A percentile compares a stretch with the other conserved stretches of the same genome.
Evolutionary conservation across 2,797 vertebrate genomes (phyloP).

Genomic region (Pelodytes ibericus): DNA sequence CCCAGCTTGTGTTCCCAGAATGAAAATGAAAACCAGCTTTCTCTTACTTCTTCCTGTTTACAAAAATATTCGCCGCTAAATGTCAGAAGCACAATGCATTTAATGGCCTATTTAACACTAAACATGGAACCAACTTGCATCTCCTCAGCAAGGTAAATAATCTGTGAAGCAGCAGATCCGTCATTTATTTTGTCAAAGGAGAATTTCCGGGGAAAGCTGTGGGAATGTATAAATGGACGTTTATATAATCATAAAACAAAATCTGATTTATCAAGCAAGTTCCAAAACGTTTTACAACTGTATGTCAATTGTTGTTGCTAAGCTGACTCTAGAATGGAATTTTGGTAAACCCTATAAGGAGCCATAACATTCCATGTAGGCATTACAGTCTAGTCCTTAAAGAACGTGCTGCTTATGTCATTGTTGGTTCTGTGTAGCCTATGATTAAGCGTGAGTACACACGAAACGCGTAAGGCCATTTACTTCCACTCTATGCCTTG

Average conservation of each 20-base stretch:
- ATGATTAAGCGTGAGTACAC: too few relatives aligned
- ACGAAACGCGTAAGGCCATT: too few relatives aligned
- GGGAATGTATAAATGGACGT: neutral
- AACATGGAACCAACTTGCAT: neutral
- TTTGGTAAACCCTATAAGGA: too few relatives aligned
- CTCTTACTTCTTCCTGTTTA: neutral
- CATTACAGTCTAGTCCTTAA: too few relatives aligned
- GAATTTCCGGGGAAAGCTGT: neutral
- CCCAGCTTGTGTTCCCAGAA: neutral
- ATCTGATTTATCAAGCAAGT: neutral
- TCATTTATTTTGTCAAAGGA: neutral
- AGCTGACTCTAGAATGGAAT: too few relatives aligned
- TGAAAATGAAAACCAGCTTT: neutral
- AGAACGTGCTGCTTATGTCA: too few relatives aligned
- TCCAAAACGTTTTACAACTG: neutral
- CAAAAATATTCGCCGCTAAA: neutral
- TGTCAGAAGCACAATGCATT: neutral
- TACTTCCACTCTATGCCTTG: too few relatives aligned
- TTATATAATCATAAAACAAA: neutral
- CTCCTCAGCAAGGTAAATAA: neutral
- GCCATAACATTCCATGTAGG: too few relatives aligned
- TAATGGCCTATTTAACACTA: constrained; percentile 12
- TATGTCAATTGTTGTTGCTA: neutral
- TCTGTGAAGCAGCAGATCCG: neutral
- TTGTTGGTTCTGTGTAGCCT: too few relatives aligned